These are phyloP conservation scores for Lordiphosa clarofinis DNA, from an alignment of 1,140 invertebrate species.

Conservation along the genomic window DNA sequence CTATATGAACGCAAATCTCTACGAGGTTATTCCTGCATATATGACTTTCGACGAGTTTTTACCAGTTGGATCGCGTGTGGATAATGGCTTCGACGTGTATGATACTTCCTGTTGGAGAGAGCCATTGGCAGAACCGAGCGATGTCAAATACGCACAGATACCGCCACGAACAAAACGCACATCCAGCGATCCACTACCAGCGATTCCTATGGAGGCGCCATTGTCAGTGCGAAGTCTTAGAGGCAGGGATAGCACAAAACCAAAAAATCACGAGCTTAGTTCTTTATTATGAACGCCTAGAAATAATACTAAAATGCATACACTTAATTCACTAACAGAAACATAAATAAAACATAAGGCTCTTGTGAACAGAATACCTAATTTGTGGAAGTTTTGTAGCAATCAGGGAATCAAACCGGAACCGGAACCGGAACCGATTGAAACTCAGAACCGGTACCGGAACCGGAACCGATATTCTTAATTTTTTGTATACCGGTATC, in stretches of 20 bases:
- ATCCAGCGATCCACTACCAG: slow-evolving; percentile 60
- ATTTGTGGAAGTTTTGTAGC: no score
- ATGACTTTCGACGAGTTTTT: slow-evolving; percentile 34
- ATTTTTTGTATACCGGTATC: no score
- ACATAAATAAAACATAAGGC: not conserved
- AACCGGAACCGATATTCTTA: no score
- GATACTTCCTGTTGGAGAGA: slow-evolving; percentile 8
- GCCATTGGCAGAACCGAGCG: slow-evolving; percentile 1
- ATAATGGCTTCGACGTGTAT: slow-evolving; percentile 8
- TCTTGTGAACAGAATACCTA: slow-evolving; percentile 8
- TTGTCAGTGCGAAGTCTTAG: not conserved
- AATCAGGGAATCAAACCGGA: no score
- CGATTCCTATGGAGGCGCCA: slow-evolving; percentile 26
- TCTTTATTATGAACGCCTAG: slow-evolving; percentile 1
- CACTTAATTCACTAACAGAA: no score
- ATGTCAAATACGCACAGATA: slow-evolving; percentile 54
- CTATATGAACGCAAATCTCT: slow-evolving; percentile 57
- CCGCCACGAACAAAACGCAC: slow-evolving; percentile 39
- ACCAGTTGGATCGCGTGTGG: not conserved
- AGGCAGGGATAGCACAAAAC: not conserved
- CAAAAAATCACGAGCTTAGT: slow-evolving; percentile 1
- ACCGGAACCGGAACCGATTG: no score
- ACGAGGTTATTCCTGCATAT: slow-evolving; percentile 59
- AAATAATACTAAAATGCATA: not conserved
- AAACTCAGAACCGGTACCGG: no score